Evolutionary conservation across 1,140 invertebrate genomes (phyloP), one percentile per base, ranked within the genome.

Genomic region (Calycopis cecrops): DNA sequence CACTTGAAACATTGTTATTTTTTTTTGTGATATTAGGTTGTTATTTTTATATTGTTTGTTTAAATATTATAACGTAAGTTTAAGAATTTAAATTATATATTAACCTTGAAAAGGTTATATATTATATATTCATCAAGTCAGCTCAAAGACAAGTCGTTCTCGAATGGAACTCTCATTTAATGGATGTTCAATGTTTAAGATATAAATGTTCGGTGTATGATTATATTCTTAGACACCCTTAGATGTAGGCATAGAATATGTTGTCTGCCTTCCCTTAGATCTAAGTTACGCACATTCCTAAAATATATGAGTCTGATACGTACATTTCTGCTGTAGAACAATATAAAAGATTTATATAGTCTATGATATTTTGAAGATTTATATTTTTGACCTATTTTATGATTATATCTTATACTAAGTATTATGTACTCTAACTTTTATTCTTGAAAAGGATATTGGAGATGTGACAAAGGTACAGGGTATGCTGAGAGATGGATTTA

Each of bases 111-210:
- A 62, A 57, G 79, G 84, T n/a, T n/a, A n/a, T 79, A 81, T 79
- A 85, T n/a, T n/a, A n/a, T n/a, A 87, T 87, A 89, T 87, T 87
- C 84, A 88, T 89, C 86, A 89, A 69, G 87, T 89, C 87, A 85
- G 87, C 87, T 88, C 82, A 66, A 59, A 69, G 50, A 59, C 40
- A 67, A 56, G 57, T 69, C 35, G 55, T 67, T 72, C 78, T 83
- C 69, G 76, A 79, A 79, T 79, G 76, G 83, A 44, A 66, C 73
- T 82, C 73, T 69, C 21, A 44, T 14, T 70, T 66, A 73, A 62
- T 79, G 63, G 56, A 67, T 71, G 71, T 69, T 67, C 71, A 64
- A 58, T 80, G 65, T 79, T 72, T 79, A 60, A 69, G 62, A 79
- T 69, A 76, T 79, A 63, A 60, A 52, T 48, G 54, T 55, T 60